Base-by-base conservation (phyloP, 2,113 vertebrate species). In the Rhynchopsitta pachyrhyncha region DNA sequence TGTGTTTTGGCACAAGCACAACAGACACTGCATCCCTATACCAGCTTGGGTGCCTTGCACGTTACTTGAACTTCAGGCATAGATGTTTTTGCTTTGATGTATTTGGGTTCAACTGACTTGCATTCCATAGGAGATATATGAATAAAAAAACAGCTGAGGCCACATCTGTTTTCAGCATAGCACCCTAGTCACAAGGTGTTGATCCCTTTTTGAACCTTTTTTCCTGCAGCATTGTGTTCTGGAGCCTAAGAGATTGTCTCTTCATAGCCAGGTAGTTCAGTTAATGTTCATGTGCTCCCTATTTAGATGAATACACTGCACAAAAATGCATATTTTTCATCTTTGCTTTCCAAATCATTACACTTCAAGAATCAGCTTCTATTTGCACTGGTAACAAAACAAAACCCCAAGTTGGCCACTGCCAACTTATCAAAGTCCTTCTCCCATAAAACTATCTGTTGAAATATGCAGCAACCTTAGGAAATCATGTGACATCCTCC, bases 101-200 rank as follows among this genome's bases (percentile, higher is more conserved):
- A 33, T 41, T 10, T 80, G 44, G 13, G 20, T 79, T 76, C 57
- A 57, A n/a, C 49, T 67, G 53, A n/a, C 55, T 71, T n/a, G 25
- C 6, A 6, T 6, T 35, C 41, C 29, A 10, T 0, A 53, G 49
- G 10, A 69, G 11, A 27, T 5, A 13, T 0, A 1, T 22, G 25
- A 15, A 17, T 33, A 57, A 47, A 74, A 39, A 42, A 76, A 10
- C 16, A 52, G 27, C 13, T 85, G 70, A 64, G 67, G 14, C 6
- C 37, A 79, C 8, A 4, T 8, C 4, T 0, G 12, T 53, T 85
- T 69, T 50, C 49, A 90, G 14, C 17, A 2, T 23, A 39, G 18
- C 25, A 35, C 2, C 4, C 17, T 19, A 17, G 14, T 27, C 1
- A 6, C 25, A 55, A 46, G 55, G 1, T 10, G 3, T 14, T 24